Base-by-base conservation (phyloP, 2,888 invertebrate genomes). In the Timandra comae region DNA sequence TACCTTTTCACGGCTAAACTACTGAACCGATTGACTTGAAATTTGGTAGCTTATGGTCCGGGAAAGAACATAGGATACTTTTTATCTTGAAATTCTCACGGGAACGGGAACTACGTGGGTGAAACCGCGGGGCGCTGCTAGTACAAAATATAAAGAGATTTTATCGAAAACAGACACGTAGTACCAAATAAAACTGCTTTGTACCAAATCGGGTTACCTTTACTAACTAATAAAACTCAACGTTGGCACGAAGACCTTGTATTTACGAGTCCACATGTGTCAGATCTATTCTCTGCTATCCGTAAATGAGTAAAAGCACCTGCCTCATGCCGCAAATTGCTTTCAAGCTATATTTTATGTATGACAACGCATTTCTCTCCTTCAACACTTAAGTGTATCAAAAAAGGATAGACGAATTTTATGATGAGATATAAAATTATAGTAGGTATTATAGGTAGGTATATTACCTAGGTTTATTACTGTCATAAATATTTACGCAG, bases 301-400 rank as follows among this genome's bases (percentile, higher is more conserved):
- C 32, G 42, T 49, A 37, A 51, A 52, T 52, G 48, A 53, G 44
- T 30, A 11, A 25, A 27, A 49, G 26, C 43, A 51, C 44, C 41
- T 43, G 47, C 43, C 43, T 46, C 29, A 22, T 21, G 23, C 37
- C 41, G 35, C 38, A 49, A 52, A 54, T 50, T 52, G 40, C 39
- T 52, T 37, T 38, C 27, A 26, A 41, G 35, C 42, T 36, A 47
- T 61, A 58, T 56, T 59, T 61, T 57, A 63, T 62, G 56, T 65
- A 58, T 48, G 56, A 56, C 52, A 51, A 52, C 52, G 42, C 46
- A 35, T 40, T 43, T 45, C 43, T 37, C n/a, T n/a, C n/a, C n/a
- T n/a, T n/a, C 40, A 37, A 35, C 34, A 11, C 10, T 24, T 10
- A 9, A 11, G 24, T 24, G 24, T 10, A 11, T 10, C 6, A 16